phyloP scores from a whole-genome alignment of 2,888 invertebrate genomes.

The Oxycera nigricornis region DNA sequence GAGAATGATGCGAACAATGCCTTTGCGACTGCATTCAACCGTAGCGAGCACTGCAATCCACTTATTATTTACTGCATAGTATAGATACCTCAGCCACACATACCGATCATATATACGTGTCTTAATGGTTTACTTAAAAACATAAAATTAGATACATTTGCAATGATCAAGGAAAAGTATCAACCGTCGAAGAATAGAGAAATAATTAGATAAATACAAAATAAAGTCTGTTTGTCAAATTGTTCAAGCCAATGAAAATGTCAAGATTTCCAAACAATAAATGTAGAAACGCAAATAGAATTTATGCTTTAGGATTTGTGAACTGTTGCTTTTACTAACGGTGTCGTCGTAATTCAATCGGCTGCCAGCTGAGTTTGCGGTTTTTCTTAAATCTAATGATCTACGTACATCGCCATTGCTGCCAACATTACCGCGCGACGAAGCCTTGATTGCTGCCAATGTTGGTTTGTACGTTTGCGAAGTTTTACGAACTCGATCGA shows the following conservation, averaged over 20 bases:
- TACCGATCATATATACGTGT: slow-evolving; percentile 16
- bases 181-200: not conserved
- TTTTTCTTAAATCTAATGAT: slow-evolving; percentile 65
- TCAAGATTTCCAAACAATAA: not conserved
- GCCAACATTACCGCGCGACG: slow-evolving; percentile 76
- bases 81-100: slow-evolving; percentile 27
- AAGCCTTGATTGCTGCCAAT: slow-evolving; percentile 79
- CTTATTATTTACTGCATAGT: not conserved
- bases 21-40: not conserved
- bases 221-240: slow-evolving; percentile 16
- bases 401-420: slow-evolving; percentile 78
- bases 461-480: slow-evolving; percentile 85
- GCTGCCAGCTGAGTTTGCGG: slow-evolving; percentile 66
- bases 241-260: slow-evolving; percentile 28
- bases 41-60: not conserved
- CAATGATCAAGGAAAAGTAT: not conserved
- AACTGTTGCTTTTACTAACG: slow-evolving; percentile 59
- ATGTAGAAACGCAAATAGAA: slow-evolving; percentile 6
- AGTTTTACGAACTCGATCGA: slow-evolving; percentile 84
- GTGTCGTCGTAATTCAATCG: slow-evolving; percentile 63
- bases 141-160: slow-evolving; percentile 7
- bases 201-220: not conserved
- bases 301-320: too few species aligned
- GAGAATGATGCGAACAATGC: too few species aligned
- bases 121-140: not conserved